Percentiles rank a stretch among this genome's conserved stretches.
Evolutionary conservation across 2,888 invertebrate genomes (phyloP).

Genomic region (Aplocera efformata): DNA sequence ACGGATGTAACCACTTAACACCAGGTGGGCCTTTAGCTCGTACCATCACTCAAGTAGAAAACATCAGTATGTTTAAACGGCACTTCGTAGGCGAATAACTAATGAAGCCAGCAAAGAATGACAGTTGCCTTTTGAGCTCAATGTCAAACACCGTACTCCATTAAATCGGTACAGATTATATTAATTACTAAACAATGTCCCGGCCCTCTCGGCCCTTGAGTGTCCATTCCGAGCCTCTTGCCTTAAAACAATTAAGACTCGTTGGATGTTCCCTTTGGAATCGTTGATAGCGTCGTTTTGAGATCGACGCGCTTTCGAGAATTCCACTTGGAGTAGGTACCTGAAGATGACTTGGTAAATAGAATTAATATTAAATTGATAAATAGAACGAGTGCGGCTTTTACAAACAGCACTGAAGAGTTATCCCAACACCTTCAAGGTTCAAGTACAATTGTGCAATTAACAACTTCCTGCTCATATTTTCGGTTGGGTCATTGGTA

Average conservation of each 20-base stretch:
- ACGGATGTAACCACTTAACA: too few relatives aligned
- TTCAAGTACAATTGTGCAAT: too few relatives aligned
- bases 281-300: slow-evolving; percentile 21
- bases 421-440: slow-evolving; percentile 1
- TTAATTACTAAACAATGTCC: slow-evolving; percentile 49
- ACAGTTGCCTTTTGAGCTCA: too few relatives aligned
- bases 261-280: slow-evolving; percentile 12
- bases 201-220: slow-evolving; percentile 30
- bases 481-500: too few relatives aligned
- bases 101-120: too few relatives aligned
- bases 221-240: slow-evolving; percentile 32
- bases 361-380: neutral
- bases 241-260: slow-evolving; percentile 47
- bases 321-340: neutral
- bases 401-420: neutral
- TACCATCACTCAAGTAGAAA: too few relatives aligned
- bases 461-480: too few relatives aligned
- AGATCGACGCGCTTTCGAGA: slow-evolving; percentile 11
- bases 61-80: too few relatives aligned
- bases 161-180: slow-evolving; percentile 35
- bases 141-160: slow-evolving; percentile 3
- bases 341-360: slow-evolving; percentile 3
- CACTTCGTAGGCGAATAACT: too few relatives aligned
- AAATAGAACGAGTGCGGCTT: neutral
- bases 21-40: too few relatives aligned